Conservation (phyloP, 2,888 invertebrate genomes). For the Hymenopus coronatus region DNA sequence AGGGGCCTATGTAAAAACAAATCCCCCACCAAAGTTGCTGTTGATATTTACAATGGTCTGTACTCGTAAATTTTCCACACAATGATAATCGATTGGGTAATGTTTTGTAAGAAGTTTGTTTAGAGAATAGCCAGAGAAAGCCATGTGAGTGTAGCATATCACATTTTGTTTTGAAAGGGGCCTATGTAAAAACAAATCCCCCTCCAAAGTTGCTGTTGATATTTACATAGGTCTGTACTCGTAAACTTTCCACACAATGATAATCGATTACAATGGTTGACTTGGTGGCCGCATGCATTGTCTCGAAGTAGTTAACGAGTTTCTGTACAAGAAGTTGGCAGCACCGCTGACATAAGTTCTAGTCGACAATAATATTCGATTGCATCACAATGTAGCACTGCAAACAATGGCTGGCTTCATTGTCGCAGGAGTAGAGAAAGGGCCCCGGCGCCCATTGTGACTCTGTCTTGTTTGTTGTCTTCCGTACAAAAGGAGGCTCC, state of each 20-base stretch:
- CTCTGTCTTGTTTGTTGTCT: slow-evolving; percentile 18
- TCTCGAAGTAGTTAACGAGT: not conserved
- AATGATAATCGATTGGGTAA: not conserved
- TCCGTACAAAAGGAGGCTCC: not conserved
- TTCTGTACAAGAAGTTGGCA: not conserved
- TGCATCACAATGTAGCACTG: not conserved
- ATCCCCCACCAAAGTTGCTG: no score
- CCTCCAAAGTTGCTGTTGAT: no score
- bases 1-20: no score
- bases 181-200: no score
- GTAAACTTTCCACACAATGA: not conserved
- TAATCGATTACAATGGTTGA: not conserved
- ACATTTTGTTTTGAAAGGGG: no score
- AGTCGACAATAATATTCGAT: not conserved
- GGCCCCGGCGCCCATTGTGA: slow-evolving; percentile 1
- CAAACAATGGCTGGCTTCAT: not conserved
- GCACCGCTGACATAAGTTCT: not conserved
- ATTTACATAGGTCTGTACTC: no score
- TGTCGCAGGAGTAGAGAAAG: not conserved
- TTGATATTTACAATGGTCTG: no score
- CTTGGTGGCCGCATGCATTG: not conserved
- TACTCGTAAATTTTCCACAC: not conserved
- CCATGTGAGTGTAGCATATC: no score
- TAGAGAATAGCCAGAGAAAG: no score
- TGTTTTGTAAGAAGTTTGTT: no score